phyloP scores from a whole-genome alignment of 2,797 vertebrate species.

The Takifugu ocellatus region DNA sequence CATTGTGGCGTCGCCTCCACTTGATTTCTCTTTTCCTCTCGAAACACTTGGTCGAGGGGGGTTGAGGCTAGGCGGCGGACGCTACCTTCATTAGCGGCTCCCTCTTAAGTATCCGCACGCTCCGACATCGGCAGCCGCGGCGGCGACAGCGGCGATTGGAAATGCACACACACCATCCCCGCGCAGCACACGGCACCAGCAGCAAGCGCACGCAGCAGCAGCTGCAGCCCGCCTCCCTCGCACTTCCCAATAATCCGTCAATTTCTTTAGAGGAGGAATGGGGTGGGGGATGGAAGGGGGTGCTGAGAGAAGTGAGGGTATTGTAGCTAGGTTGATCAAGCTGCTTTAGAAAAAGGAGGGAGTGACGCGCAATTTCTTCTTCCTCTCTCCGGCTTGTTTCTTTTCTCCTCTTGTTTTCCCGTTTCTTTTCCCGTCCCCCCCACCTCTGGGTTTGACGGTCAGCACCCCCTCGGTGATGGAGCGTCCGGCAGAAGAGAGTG shows the following conservation, averaged over 20 bases:
- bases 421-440: constrained; percentile 29
- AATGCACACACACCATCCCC: constrained; percentile 59
- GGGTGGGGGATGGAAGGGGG: constrained; percentile 58
- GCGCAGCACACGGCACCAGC: constrained; percentile 64
- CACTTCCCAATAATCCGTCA: constrained; percentile 83
- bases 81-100: constrained; percentile 74
- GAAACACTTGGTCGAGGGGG: constrained; percentile 27
- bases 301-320: constrained; percentile 52
- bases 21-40: constrained; percentile 42
- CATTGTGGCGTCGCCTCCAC: constrained; percentile 49
- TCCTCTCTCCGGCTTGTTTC: constrained; percentile 50
- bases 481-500: constrained; percentile 61
- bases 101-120: constrained; percentile 70
- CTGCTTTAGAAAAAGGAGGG: constrained; percentile 55
- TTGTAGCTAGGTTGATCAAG: constrained; percentile 60
- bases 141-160: constrained; percentile 50
- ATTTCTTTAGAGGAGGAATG: constrained; percentile 73
- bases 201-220: constrained; percentile 69
- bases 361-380: constrained; percentile 63
- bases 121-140: constrained; percentile 50
- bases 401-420: constrained; percentile 52
- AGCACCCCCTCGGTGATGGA: constrained; percentile 57
- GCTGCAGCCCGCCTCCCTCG: constrained; percentile 75
- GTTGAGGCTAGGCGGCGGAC: constrained; percentile 62
- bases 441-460: constrained; percentile 49